A percentile compares a stretch with the other conserved stretches of the same genome.
Conservation (phyloP, 1,140 invertebrate species). For the Diorhabda carinulata region DNA sequence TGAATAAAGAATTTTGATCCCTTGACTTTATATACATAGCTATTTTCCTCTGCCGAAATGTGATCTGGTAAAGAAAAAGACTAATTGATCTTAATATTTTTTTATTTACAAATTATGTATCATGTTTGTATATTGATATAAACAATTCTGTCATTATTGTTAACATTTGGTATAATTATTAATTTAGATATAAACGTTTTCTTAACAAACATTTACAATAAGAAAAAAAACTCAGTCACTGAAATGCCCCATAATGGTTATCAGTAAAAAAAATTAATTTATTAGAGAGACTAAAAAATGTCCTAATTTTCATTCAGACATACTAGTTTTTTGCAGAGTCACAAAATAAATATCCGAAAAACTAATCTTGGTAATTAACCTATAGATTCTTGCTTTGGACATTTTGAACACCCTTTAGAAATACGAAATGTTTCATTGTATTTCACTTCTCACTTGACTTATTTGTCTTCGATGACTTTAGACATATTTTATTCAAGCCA, state of each 20-base stretch:
- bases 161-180: constrained; percentile 37
- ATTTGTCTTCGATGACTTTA: no score
- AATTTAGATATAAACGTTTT: constrained; percentile 35
- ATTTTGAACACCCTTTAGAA: no score
- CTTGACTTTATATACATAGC: no score
- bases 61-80: background rate
- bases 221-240: constrained; percentile 32
- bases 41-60: no score
- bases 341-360: no score
- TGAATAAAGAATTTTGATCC: no score
- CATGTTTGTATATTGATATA: constrained; percentile 34
- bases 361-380: no score
- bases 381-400: no score
- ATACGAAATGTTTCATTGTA: no score
- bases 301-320: background rate
- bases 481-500: no score
- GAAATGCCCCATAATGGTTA: constrained; percentile 31
- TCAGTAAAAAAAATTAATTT: constrained; percentile 14
- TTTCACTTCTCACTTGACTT: no score
- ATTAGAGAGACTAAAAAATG: constrained; percentile 4
- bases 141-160: constrained; percentile 36
- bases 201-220: constrained; percentile 30
- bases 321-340: no score
- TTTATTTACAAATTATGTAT: constrained; percentile 37
- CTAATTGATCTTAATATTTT: constrained; percentile 9